Evolutionary conservation across 1,140 invertebrate genomes (phyloP), one percentile per base, ranked within the genome.

Genomic region (Zaprionus inermis): DNA sequence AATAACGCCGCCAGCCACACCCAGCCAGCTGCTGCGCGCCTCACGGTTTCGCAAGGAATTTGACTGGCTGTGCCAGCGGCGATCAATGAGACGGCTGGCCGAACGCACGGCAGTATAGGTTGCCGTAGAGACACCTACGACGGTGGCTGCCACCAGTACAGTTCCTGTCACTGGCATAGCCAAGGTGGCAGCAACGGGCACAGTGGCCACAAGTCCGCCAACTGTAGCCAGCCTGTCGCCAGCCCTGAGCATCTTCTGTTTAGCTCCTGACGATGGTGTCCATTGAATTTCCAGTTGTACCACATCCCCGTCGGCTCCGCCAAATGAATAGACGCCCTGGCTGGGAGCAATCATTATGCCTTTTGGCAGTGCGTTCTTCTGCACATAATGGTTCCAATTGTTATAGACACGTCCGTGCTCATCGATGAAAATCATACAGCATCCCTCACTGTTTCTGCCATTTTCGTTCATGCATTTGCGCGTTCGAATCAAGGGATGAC

Each of bases 351-450:
- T 74, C 90, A 91, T 86, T 0, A 55, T 65, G 22, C 90, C 90
- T n/a, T 56, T 63, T 11, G 90, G 86, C 49, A 91, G 55, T 0
- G 74, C 73, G 69, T 91, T 91, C 1, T 79, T 76, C 5, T 41
- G 58, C 10, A 91, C 51, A 75, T 70, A 91, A 5, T 76, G 51
- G 20, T 77, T 11, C 90, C 90, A 91, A 56, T 86, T 91, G 28
- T 58, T 44, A 68, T 91, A 91, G 16, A 91, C 76, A 3, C 90
- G 81, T 5, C 74, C 88, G 14, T 80, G 58, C 32, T 91, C 90
- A 56, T 91, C 90, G 9, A 91, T 77, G 9, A 91, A 91, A 30
- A 85, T 72, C 90, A 91, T 91, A 68, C 90, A 91, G 18, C 90
- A 91, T 10, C 78, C 73, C 12, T 76, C 75, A 32, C 90, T 91